Percentiles rank a stretch among this genome's conserved stretches.
Evolutionary conservation across 2,113 vertebrate genomes (phyloP).

Genomic region (Theristicus caerulescens): DNA sequence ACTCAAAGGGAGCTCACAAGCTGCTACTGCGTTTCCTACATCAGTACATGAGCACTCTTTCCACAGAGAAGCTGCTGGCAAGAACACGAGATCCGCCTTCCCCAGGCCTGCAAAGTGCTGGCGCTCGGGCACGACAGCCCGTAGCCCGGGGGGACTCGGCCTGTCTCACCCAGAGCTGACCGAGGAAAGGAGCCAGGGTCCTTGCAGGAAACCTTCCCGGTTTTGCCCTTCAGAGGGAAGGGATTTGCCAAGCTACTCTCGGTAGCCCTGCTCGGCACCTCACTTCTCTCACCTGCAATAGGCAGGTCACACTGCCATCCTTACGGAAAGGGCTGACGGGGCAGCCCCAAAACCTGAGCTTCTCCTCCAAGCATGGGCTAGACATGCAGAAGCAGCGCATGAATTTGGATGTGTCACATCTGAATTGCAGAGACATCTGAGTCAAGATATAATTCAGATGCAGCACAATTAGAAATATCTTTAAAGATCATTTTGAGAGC

Average conservation of each 20-base stretch:
- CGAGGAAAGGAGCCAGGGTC: neutral
- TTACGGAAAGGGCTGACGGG: neutral
- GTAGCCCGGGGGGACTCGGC: neutral
- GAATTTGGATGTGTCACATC: neutral
- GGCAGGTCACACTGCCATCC: accelerated
- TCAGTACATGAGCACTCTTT: neutral
- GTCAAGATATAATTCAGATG: neutral
- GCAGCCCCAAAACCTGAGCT: neutral
- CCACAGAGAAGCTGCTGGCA: neutral
- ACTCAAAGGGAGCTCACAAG: neutral
- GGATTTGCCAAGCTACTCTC: neutral
- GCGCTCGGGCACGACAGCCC: accelerated
- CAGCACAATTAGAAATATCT: neutral
- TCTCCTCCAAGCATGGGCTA: accelerated
- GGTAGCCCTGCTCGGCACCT: neutral
- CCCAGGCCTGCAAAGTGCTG: neutral
- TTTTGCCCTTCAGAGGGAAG: neutral
- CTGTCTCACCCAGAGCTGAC: neutral
- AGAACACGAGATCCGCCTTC: neutral
- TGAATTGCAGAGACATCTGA: neutral
- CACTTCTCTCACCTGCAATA: neutral
- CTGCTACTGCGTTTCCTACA: neutral
- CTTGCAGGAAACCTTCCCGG: neutral
- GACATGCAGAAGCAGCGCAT: neutral
- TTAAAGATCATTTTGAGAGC: neutral